Conservation (phyloP, 1,140 invertebrate genomes). For the Ostrea edulis region DNA sequence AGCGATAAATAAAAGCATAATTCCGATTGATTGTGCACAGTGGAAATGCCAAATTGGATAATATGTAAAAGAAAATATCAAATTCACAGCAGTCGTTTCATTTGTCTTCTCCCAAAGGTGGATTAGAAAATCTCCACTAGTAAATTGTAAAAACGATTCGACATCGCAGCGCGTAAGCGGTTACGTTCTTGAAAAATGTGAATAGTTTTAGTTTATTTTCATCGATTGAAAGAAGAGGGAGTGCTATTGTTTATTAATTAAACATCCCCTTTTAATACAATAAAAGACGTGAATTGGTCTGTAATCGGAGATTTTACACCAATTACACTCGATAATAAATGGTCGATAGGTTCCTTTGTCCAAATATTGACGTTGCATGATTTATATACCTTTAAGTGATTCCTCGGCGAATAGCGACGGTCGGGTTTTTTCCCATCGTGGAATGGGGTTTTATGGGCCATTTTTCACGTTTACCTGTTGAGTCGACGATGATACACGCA, state of each 20-base stretch:
- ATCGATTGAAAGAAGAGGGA: background rate
- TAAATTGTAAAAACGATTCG: no score
- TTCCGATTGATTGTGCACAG: slow-evolving; percentile 36
- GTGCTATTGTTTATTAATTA: background rate
- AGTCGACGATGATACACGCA: background rate
- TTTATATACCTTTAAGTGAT: background rate
- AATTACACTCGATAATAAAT: background rate
- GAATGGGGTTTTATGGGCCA: background rate
- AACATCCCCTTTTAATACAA: background rate
- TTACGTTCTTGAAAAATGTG: no score
- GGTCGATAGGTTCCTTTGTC: background rate
- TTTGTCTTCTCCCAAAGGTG: background rate
- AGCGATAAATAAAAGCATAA: slow-evolving; percentile 43
- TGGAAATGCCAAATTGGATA: slow-evolving; percentile 40
- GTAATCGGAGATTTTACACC: slow-evolving; percentile 4
- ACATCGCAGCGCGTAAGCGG: no score
- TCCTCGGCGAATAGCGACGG: no score
- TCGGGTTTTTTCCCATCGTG: background rate
- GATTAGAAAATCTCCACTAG: background rate
- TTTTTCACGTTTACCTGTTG: slow-evolving; percentile 7
- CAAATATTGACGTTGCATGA: slow-evolving; percentile 17
- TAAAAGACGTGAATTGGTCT: background rate
- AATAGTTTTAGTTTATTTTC: background rate
- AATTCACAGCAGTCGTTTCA: slow-evolving; percentile 3
- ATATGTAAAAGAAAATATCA: slow-evolving; percentile 43